phyloP scores from a whole-genome alignment of 2,888 invertebrate genomes.

The Drosophila barbarae region DNA sequence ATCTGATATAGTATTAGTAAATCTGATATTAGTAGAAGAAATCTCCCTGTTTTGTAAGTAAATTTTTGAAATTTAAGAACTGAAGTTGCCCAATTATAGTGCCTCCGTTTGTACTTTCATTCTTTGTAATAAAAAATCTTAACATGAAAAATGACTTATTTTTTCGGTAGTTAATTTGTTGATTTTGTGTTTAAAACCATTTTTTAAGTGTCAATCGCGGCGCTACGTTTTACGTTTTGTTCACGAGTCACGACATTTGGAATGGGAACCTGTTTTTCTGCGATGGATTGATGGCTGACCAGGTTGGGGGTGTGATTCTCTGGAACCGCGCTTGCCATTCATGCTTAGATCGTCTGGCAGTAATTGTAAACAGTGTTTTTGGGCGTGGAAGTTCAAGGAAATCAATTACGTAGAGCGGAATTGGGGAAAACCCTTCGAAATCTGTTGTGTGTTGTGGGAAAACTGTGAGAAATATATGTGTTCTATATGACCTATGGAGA shows the following conservation, averaged over 20 bases:
- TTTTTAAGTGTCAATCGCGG: constrained; percentile 15
- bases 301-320: constrained; percentile 37
- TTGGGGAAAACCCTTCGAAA: constrained; percentile 24
- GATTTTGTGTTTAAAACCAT: neutral
- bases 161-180: neutral
- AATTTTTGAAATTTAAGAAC: too few species aligned
- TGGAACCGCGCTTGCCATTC: constrained; percentile 48
- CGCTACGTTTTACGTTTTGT: constrained; percentile 21
- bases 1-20: too few species aligned
- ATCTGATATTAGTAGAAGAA: neutral
- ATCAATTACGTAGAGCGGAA: constrained; percentile 25
- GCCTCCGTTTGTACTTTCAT: neutral
- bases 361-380: constrained; percentile 25
- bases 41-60: neutral
- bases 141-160: constrained; percentile 3
- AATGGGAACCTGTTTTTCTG: constrained; percentile 9
- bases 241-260: constrained; percentile 53
- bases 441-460: neutral
- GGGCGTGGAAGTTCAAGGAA: constrained; percentile 37
- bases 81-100: neutral
- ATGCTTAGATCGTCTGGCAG: constrained; percentile 17
- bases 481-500: neutral
- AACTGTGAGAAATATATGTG: constrained; percentile 7
- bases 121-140: neutral
- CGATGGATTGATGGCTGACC: neutral